Evolutionary conservation across 2,888 invertebrate species (phyloP).

Genomic region (Cosmopolites sordidus): DNA sequence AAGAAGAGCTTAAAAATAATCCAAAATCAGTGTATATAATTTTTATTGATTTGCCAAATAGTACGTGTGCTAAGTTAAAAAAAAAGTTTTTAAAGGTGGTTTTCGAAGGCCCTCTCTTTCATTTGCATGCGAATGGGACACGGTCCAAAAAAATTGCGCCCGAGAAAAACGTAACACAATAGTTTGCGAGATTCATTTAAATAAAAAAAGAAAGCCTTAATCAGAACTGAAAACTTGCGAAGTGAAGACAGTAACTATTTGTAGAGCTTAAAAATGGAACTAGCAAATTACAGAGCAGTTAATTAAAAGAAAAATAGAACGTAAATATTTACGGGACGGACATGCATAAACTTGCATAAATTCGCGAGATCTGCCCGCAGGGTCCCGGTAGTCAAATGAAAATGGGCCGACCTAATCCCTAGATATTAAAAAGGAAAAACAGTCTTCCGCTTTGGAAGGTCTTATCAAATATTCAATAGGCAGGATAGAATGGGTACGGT

Average conservation of each 20-base stretch:
- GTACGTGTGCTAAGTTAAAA: slow-evolving; percentile 9
- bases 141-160: slow-evolving; percentile 7
- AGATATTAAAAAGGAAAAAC: no score
- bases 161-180: slow-evolving; percentile 9
- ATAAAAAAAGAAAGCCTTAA: slow-evolving; percentile 11
- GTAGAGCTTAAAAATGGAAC: slow-evolving; percentile 8
- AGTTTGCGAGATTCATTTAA: slow-evolving; percentile 11
- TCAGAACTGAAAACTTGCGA: slow-evolving; percentile 11
- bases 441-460: no score
- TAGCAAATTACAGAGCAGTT: slow-evolving; percentile 8
- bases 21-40: no score
- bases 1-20: no score
- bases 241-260: slow-evolving; percentile 14
- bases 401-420: neutral
- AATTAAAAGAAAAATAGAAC: slow-evolving; percentile 10
- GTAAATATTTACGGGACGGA: slow-evolving; percentile 10
- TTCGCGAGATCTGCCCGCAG: slow-evolving; percentile 3
- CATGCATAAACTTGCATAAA: slow-evolving; percentile 8
- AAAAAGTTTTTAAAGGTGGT: slow-evolving; percentile 7
- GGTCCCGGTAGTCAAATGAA: neutral
- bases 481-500: no score
- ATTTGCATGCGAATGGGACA: slow-evolving; percentile 11
- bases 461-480: no score
- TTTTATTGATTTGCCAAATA: neutral
- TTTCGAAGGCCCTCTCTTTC: slow-evolving; percentile 2